These are phyloP conservation scores for Coregonus suidteri DNA, from an alignment of 2,797 vertebrate genomes.

Conservation along the genomic window DNA sequence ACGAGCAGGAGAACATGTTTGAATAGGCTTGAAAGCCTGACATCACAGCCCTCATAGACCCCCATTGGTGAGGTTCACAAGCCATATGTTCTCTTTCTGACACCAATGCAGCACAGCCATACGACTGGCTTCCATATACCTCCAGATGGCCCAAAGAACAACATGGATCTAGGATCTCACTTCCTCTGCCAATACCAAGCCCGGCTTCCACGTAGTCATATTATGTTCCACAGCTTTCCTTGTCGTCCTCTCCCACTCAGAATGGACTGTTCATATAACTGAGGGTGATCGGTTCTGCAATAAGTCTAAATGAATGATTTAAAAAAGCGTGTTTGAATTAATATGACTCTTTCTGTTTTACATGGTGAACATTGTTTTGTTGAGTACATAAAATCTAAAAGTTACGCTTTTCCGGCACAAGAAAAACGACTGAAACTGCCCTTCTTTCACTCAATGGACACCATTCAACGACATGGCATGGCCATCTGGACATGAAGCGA, in stretches of 20 bases:
- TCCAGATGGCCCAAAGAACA: conserved; percentile 68
- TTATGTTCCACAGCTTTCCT: background rate
- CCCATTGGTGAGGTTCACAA: conserved; percentile 51
- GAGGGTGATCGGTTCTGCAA: background rate
- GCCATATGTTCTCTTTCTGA: conserved; percentile 54
- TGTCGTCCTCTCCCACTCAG: background rate
- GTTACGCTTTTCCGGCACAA: background rate
- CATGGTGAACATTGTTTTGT: background rate
- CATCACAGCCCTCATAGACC: background rate
- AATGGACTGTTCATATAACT: background rate
- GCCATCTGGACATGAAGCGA: background rate
- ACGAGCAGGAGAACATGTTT: background rate
- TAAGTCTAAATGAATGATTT: background rate
- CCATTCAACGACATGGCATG: background rate
- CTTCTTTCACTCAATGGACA: background rate
- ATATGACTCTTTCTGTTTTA: background rate
- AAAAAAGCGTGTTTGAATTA: no score
- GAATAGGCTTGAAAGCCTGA: background rate
- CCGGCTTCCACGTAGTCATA: conserved; percentile 28
- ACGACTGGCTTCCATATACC: conserved; percentile 23
- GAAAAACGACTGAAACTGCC: background rate
- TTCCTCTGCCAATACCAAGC: conserved; percentile 26
- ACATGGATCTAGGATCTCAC: conserved; percentile 23
- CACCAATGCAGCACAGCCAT: conserved; percentile 38
- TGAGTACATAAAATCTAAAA: background rate